These are phyloP conservation scores for Cryptotermes secundus DNA, from an alignment of 1,140 invertebrate species.

Conservation along the genomic window DNA sequence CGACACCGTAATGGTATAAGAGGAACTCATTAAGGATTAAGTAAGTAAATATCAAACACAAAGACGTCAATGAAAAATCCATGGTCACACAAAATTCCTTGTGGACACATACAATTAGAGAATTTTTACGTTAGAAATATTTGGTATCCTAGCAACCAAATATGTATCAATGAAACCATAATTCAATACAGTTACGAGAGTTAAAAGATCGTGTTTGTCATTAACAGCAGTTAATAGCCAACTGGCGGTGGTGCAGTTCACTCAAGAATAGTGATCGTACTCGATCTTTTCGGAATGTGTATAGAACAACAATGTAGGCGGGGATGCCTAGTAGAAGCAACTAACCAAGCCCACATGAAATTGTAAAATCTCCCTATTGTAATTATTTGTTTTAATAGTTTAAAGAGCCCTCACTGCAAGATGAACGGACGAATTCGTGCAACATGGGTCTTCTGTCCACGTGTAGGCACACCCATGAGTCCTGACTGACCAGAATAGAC, in stretches of 20 bases:
- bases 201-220: too few species aligned
- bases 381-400: conserved; percentile 16
- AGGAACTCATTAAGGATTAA: too few species aligned
- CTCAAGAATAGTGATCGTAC: background rate
- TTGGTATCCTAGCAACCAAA: too few species aligned
- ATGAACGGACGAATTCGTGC: background rate
- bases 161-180: too few species aligned
- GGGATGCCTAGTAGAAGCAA: background rate
- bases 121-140: too few species aligned
- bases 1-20: too few species aligned
- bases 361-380: background rate
- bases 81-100: too few species aligned
- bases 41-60: too few species aligned
- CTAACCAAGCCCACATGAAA: background rate
- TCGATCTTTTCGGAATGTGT: conserved; percentile 7
- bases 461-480: background rate
- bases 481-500: too few species aligned
- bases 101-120: too few species aligned
- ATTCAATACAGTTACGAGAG: too few species aligned
- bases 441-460: background rate
- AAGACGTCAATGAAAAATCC: too few species aligned
- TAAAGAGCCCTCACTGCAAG: background rate
- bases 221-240: background rate
- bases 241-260: background rate
- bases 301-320: background rate